Percentiles rank a stretch among this genome's conserved stretches.
Conservation (phyloP, 2,113 vertebrate genomes). For the Patagioenas fasciata region DNA sequence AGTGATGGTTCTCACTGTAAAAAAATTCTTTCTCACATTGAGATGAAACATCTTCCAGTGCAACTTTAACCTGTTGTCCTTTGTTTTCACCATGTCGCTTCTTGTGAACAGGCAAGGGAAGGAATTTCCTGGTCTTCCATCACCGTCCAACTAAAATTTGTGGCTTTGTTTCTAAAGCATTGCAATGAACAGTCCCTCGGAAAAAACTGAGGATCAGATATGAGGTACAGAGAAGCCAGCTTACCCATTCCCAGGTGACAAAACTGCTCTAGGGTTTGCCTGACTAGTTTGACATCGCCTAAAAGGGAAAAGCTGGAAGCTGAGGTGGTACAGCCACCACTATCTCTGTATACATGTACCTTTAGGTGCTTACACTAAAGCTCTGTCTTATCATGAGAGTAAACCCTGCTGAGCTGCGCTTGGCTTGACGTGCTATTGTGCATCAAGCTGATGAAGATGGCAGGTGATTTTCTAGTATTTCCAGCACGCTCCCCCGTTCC, state of each 20-base stretch:
- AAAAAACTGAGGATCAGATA: neutral
- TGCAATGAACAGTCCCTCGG: neutral
- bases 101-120: neutral
- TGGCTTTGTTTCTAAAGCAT: neutral
- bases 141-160: neutral
- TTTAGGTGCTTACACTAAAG: neutral
- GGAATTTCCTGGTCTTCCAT: neutral
- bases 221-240: neutral
- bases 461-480: neutral
- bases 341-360: rapidly evolving
- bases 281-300: neutral
- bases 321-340: neutral
- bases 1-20: neutral
- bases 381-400: neutral
- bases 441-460: neutral
- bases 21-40: neutral
- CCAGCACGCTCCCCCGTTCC: neutral
- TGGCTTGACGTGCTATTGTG: neutral
- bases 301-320: neutral
- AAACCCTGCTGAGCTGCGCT: rapidly evolving
- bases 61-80: neutral
- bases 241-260: neutral
- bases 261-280: rapidly evolving
- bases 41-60: neutral
- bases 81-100: neutral